Base-by-base conservation (phyloP, 2,113 vertebrate species). In the Actinemys pallida region DNA sequence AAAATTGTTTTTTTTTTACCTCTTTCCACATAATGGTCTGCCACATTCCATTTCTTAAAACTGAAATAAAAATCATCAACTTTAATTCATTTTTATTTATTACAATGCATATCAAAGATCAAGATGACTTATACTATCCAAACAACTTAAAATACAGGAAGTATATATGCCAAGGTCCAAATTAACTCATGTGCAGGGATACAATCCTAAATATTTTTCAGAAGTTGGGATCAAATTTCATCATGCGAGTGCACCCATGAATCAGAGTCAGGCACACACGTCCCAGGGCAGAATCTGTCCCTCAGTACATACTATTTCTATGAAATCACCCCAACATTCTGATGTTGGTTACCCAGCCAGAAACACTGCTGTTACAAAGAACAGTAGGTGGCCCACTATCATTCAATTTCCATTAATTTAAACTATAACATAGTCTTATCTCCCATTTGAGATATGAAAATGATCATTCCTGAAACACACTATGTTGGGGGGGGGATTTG, bases 21-120 rank as follows among this genome's bases (percentile, higher is more conserved):
- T 99, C 99, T 98, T 99, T 99, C 99, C 99, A 99, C 93, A 99
- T 98, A 96, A 99, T 97, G 84, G 99, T 99, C 97, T 99, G 99
- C 99, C 99, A 99, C 91, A 98, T 98, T 79, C 99, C 99, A 93
- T 97, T 99, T 97, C 99, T 99, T 97, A 99, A 98, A 98, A 99
- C 99, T 99, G 98, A 69, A 98, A 98, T 98, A 92, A 98, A 98
- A 97, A 91, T 87, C 72, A 52, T 5, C 90, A 35, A 42, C 35
- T 19, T 14, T 13, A 56, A 49, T 57, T 27, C 8, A 42, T 95
- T 90, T 49, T 54, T 65, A 27, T 69, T 93, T 35, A 85, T 81
- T 56, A 94, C 16, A 84, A 88, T 10, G 52, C 87, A 78, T 8
- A 65, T 1, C 2, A 69, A 53, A 47, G 11, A 72, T 54, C 29